Base-by-base conservation (phyloP, 2,888 invertebrate species). In the Corbicula japonica region DNA sequence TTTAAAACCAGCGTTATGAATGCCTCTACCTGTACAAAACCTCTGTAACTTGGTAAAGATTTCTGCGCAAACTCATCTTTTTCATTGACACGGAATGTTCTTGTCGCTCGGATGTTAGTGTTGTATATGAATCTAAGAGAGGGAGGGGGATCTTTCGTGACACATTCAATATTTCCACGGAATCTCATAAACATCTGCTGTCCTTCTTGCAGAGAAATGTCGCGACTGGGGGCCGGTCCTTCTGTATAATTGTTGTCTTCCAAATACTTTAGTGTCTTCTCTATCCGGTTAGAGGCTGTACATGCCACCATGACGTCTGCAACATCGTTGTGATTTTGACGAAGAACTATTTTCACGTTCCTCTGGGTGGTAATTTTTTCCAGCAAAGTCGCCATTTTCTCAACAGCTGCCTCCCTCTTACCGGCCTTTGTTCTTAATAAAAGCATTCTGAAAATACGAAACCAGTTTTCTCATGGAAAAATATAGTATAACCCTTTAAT, bases 61-160 rank as follows among this genome's bases (percentile, higher is more conserved):
- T 91, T 92, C 81, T 92, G 92, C 1, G 92, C 92, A 79, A 89
- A 92, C 44, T 80, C 83, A 63, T 92, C 92, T 1, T 88, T 80
- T 74, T 91, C 91, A 10, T 63, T 72, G 12, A 91, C 89, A 26
- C 63, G 54, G 46, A 92, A 88, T 12, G 87, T 76, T 21, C 87
- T 61, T n/a, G 80, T 69, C 32, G 86, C 83, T 56, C 76, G 79
- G 4, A 92, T 88, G 52, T 91, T 87, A 1, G 90, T 88, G 71
- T 92, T 92, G 68, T 77, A 92, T 21, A 87, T 84, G 48, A 48
- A 62, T 8, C n/a, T 62, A 30, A 91, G 76, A 46, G 71, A 75
- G 23, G 87, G 68, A 4, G 46, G 63, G 2, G 72, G 71, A 21
- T 74, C 76, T 6, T 83, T 52, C 0, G 83, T 71, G n/a, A 74